phyloP scores from a whole-genome alignment of 2,888 invertebrate species.

The Gandaritis pyraliata region DNA sequence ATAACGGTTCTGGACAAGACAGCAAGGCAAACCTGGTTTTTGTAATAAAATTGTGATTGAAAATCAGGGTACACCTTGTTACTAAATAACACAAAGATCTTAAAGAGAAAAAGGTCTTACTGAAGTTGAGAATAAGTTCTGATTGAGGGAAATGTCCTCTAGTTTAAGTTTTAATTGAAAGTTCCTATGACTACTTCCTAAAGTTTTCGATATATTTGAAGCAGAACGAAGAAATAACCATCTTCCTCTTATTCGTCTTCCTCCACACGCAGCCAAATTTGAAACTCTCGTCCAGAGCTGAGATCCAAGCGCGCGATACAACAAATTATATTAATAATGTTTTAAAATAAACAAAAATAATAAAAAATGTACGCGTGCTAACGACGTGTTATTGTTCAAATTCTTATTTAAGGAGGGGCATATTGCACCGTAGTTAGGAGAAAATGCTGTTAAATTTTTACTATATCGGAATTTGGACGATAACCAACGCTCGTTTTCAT shows the following conservation, averaged over 20 bases:
- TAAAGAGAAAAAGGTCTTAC: slow-evolving; percentile 26
- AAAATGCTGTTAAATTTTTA: slow-evolving; percentile 65
- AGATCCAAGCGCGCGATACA: slow-evolving; percentile 70
- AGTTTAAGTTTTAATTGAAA: slow-evolving; percentile 41
- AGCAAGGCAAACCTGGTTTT: slow-evolving; percentile 59
- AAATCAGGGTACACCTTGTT: slow-evolving; percentile 71
- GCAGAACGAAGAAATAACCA: slow-evolving; percentile 41
- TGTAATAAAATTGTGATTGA: slow-evolving; percentile 68
- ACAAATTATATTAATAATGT: slow-evolving; percentile 84
- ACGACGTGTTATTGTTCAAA: slow-evolving; percentile 56
- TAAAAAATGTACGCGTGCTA: slow-evolving; percentile 79
- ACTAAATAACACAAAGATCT: slow-evolving; percentile 46
- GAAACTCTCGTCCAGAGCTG: slow-evolving; percentile 57
- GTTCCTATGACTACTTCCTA: slow-evolving; percentile 60
- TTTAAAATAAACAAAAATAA: slow-evolving; percentile 81
- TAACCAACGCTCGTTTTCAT: slow-evolving; percentile 53
- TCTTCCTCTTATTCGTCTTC: slow-evolving; percentile 76
- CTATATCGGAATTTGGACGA: slow-evolving; percentile 61
- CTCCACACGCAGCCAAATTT: slow-evolving; percentile 63
- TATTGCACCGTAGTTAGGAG: slow-evolving; percentile 62
- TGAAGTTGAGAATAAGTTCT: slow-evolving; percentile 21
- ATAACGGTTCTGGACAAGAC: slow-evolving; percentile 61
- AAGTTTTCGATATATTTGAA: slow-evolving; percentile 37
- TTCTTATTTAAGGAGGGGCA: slow-evolving; percentile 61
- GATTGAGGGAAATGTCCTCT: slow-evolving; percentile 15